Evolutionary conservation across 2,113 vertebrate genomes (phyloP).

Genomic region (Sclerurus mexicanus): DNA sequence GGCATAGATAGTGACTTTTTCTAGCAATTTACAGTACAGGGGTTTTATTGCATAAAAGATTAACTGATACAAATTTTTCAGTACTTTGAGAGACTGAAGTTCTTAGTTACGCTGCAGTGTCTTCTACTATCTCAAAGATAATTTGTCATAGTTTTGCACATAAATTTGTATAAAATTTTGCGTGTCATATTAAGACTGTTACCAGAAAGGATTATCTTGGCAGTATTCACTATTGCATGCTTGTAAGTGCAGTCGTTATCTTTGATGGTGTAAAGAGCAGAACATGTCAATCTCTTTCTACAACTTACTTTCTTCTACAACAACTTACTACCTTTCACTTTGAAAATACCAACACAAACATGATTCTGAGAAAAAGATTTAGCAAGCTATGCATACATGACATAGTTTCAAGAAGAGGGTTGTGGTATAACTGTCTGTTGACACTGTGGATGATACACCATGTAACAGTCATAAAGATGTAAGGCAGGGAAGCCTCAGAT

Average conservation of each 20-base stretch:
- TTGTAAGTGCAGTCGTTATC: background rate
- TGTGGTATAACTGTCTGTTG: background rate
- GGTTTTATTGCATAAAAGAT: background rate
- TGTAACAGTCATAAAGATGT: background rate
- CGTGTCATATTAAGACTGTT: background rate
- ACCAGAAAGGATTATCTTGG: background rate
- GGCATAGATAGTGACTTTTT: background rate
- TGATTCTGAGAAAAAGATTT: background rate
- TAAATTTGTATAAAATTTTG: background rate
- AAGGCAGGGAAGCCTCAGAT: background rate
- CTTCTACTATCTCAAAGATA: background rate
- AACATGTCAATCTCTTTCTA: background rate
- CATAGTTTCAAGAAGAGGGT: background rate
- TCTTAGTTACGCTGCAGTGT: background rate
- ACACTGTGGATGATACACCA: background rate
- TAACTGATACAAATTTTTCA: background rate
- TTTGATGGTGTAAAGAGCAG: background rate
- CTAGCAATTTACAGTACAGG: background rate
- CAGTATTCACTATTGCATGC: background rate
- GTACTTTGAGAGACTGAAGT: background rate
- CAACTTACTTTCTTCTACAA: too few relatives aligned
- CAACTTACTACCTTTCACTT: background rate
- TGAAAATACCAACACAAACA: accelerated
- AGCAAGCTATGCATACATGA: background rate
- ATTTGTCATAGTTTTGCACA: background rate